Percentiles rank a stretch among this genome's conserved stretches.
Conservation (phyloP, 2,797 vertebrate species). For the Hydrolagus colliei region DNA sequence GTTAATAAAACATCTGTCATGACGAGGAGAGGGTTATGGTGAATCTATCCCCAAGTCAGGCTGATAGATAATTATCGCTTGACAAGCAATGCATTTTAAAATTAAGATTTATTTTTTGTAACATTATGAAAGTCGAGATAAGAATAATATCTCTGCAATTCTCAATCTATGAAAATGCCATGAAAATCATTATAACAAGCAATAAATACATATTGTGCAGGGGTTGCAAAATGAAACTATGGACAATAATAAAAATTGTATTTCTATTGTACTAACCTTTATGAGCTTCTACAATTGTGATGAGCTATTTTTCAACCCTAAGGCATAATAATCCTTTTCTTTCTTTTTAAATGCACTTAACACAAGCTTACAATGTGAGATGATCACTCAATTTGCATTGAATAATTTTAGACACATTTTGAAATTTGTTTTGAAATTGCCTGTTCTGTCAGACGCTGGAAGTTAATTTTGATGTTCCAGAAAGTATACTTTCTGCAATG, state of each 20-base stretch:
- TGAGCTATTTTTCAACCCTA: background rate
- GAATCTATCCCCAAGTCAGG: background rate
- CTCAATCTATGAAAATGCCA: background rate
- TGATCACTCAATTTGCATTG: too few species aligned
- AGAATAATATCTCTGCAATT: background rate
- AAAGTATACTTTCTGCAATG: too few species aligned
- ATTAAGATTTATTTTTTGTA: conserved; percentile 1
- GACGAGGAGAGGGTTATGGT: background rate
- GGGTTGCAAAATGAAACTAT: background rate
- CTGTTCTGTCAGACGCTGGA: too few species aligned
- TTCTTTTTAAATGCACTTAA: background rate
- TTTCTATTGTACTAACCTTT: background rate
- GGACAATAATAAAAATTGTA: background rate
- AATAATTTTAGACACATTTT: too few species aligned
- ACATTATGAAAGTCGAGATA: too few species aligned
- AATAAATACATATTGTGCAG: background rate
- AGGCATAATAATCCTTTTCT: background rate
- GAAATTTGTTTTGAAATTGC: too few species aligned
- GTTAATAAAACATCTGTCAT: background rate
- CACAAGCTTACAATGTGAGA: background rate
- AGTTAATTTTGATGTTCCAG: too few species aligned
- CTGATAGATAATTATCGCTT: background rate
- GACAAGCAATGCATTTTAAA: background rate
- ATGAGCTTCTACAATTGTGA: background rate
- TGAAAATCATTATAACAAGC: background rate